Percentiles rank a stretch among this genome's conserved stretches.
These are phyloP conservation scores for Drosophila suzukii DNA, from an alignment of 1,140 invertebrate species.

Conservation along the genomic window DNA sequence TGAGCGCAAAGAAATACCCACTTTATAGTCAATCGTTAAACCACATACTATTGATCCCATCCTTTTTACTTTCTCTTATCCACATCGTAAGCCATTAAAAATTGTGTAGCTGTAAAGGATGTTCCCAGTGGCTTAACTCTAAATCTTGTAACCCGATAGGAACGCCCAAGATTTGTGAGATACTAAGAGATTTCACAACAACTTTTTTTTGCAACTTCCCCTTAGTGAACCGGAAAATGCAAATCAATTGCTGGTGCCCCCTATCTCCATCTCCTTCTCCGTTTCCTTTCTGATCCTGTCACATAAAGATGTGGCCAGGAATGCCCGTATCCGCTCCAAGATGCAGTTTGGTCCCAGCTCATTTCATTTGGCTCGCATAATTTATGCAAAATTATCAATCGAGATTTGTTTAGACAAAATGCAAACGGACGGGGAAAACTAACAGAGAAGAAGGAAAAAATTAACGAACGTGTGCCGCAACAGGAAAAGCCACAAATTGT, in stretches of 20 bases:
- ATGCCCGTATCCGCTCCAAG: slow-evolving; percentile 57
- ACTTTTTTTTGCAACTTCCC: slow-evolving; percentile 32
- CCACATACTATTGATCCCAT: too few species aligned
- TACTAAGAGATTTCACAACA: slow-evolving; percentile 11
- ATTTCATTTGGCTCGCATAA: slow-evolving; percentile 70
- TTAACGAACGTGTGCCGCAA: slow-evolving; percentile 50
- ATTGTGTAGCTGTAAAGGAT: neutral
- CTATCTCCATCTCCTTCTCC: slow-evolving; percentile 8
- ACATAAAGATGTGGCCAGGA: slow-evolving; percentile 52
- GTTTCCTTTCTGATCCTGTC: slow-evolving; percentile 54
- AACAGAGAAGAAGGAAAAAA: slow-evolving; percentile 4
- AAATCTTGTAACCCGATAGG: slow-evolving; percentile 7
- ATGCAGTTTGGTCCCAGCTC: slow-evolving; percentile 55
- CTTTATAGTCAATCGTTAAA: neutral
- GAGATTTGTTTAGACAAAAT: slow-evolving; percentile 75
- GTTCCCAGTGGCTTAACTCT: slow-evolving; percentile 6
- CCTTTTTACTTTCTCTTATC: neutral
- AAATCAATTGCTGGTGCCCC: slow-evolving; percentile 53
- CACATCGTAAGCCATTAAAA: neutral
- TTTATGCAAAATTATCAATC: slow-evolving; percentile 77
- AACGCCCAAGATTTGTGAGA: slow-evolving; percentile 10
- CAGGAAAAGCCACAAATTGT: slow-evolving; percentile 77
- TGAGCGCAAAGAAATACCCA: too few species aligned
- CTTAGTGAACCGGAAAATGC: slow-evolving; percentile 53
- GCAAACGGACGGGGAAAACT: slow-evolving; percentile 36